Evolutionary conservation across 2,797 vertebrate genomes (phyloP), one percentile per base, ranked within the genome.

Genomic region (Myotis daubentonii): DNA sequence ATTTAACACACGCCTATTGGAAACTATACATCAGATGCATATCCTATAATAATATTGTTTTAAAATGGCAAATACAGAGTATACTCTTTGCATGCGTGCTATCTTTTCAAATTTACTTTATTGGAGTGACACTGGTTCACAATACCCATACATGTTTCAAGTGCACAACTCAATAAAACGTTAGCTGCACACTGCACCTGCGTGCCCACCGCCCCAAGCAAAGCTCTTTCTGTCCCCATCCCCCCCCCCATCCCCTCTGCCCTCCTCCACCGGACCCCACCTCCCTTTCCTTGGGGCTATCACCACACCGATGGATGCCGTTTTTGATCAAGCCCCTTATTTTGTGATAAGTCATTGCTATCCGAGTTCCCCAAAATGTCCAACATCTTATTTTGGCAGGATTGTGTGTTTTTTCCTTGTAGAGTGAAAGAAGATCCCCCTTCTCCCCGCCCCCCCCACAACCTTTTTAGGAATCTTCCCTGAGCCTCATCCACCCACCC

Each of bases 391-490:
- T 60, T 94, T 89, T 71, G 16, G 28, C 47, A 91, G 25, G 23
- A 15, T 71, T 78, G 65, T 81, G 33, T 95, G 82, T 51, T 68
- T 84, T 60, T 76, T 74, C 49, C 62, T 86, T 80, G 33, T 51
- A 44, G 23, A 94, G 33, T 68, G 65, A 81, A 94, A 93, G 41
- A 15, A 1, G 25, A 60, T 28, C 11, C 25, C 12, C 57, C 57
- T 13, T 2, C 25, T 25, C 57, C 57, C 25, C 57, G 13, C 6
- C 57, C 57, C 25, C 57, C 28, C 6, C 25, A 60, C 66, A 89
- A 75, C 47, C n/a, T 71, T 96, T 95, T 94, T 84, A 95, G 80
- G 33, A 78, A 91, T 89, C 89, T 75, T 76, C 49, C 53, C 49
- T 82, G 66, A 79, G 72, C 57, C 33, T 93, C 51, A 41, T 55